These are phyloP conservation scores for Yponomeuta evonymella DNA, from an alignment of 2,888 invertebrate genomes.

Conservation along the genomic window DNA sequence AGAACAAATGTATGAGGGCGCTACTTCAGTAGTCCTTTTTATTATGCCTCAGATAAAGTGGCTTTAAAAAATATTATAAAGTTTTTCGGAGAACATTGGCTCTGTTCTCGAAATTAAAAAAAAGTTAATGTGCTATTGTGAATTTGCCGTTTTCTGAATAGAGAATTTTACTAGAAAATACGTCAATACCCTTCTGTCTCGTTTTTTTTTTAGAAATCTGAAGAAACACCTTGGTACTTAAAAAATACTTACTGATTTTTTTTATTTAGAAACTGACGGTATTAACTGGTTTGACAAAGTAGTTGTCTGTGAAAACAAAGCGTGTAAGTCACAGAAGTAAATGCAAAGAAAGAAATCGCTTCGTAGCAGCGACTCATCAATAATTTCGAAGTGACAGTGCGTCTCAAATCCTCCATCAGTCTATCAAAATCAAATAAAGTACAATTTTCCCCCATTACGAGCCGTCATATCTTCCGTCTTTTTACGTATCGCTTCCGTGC, in stretches of 20 bases:
- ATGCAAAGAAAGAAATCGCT: not conserved
- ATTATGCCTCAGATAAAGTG: slow-evolving; percentile 45
- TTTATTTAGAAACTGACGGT: too few species aligned
- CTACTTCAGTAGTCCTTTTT: slow-evolving; percentile 61
- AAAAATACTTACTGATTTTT: too few species aligned
- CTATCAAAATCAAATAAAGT: slow-evolving; percentile 75
- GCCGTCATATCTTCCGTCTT: slow-evolving; percentile 72
- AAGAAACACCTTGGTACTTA: too few species aligned
- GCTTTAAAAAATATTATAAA: slow-evolving; percentile 43
- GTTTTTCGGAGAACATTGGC: slow-evolving; percentile 17
- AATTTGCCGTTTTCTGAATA: too few species aligned
- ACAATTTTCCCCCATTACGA: slow-evolving; percentile 74
- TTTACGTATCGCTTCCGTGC: slow-evolving; percentile 73
- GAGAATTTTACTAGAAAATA: too few species aligned
- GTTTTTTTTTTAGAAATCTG: too few species aligned
- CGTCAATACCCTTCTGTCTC: too few species aligned
- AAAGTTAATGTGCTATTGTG: too few species aligned
- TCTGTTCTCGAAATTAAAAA: too few species aligned
- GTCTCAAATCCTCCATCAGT: slow-evolving; percentile 65
- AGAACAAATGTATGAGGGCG: slow-evolving; percentile 47
- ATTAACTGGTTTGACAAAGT: too few species aligned
- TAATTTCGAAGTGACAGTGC: slow-evolving; percentile 49
- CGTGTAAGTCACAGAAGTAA: not conserved
- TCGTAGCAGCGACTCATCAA: slow-evolving; percentile 24
- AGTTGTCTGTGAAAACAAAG: not conserved